Evolutionary conservation across 2,797 vertebrate species (phyloP).

Genomic region (Oceanodroma leucorhoa): DNA sequence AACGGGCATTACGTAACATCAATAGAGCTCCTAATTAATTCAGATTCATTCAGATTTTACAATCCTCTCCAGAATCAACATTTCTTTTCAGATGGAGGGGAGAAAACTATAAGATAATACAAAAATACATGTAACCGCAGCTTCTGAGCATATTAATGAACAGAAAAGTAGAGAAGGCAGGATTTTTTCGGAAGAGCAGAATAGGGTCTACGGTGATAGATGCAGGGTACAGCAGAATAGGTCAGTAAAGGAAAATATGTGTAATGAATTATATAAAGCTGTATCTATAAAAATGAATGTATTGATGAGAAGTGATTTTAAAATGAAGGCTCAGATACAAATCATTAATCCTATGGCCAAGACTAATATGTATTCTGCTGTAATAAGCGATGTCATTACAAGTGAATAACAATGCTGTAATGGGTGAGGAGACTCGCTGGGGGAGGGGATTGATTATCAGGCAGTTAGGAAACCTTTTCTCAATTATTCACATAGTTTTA

Average conservation of each 20-base stretch:
- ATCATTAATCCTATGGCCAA: constrained; percentile 52
- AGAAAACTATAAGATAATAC: constrained; percentile 22
- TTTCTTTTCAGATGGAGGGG: constrained; percentile 21
- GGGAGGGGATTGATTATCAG: constrained; percentile 33
- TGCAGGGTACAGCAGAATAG: constrained; percentile 59
- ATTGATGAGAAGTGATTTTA: constrained; percentile 64
- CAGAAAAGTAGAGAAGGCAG: constrained; percentile 38
- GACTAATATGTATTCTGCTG: constrained; percentile 52
- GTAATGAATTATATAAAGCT: constrained; percentile 63
- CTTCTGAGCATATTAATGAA: constrained; percentile 51
- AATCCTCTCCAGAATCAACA: constrained; percentile 13
- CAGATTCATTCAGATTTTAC: constrained; percentile 26
- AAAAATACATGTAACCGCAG: not conserved
- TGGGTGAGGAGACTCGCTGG: not conserved
- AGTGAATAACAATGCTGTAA: constrained; percentile 47
- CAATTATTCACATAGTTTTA: not conserved
- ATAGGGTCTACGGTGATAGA: constrained; percentile 39
- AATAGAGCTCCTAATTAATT: constrained; percentile 47
- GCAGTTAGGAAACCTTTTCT: constrained; percentile 20
- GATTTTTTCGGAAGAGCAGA: constrained; percentile 14
- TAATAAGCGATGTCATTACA: constrained; percentile 64
- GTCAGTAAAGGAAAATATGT: constrained; percentile 59
- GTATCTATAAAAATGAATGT: constrained; percentile 41
- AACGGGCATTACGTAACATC: constrained; percentile 7
- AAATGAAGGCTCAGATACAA: constrained; percentile 61